Evolutionary conservation across 2,888 invertebrate species (phyloP).

Genomic region (Unio delphinus): DNA sequence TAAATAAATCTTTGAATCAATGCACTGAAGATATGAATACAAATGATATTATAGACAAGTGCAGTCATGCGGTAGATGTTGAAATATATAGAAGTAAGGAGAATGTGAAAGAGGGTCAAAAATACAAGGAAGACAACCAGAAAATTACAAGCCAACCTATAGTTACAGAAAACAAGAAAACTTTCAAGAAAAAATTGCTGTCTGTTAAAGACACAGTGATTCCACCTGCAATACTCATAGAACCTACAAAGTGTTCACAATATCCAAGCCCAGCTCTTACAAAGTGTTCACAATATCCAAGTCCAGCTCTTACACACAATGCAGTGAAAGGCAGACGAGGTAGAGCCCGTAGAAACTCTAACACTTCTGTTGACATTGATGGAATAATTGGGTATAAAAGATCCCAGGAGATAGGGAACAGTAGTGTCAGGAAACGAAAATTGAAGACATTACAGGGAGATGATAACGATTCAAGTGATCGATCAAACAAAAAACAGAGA

Average conservation of each 20-base stretch:
- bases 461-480: too few relatives aligned
- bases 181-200: constrained; percentile 42
- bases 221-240: constrained; percentile 38
- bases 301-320: not conserved
- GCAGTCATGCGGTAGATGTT: too few relatives aligned
- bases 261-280: constrained; percentile 15
- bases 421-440: constrained; percentile 2
- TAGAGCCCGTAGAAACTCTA: not conserved
- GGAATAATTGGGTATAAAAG: not conserved
- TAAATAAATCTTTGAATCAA: too few relatives aligned
- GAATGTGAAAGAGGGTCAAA: too few relatives aligned
- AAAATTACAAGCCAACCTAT: not conserved
- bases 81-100: too few relatives aligned
- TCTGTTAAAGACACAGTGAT: constrained; percentile 34
- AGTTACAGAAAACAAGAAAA: constrained; percentile 9
- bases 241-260: constrained; percentile 34
- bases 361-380: not conserved
- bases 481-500: too few relatives aligned
- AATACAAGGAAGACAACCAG: not conserved
- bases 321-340: too few relatives aligned
- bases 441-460: too few relatives aligned
- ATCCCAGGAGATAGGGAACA: not conserved
- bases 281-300: constrained; percentile 26
- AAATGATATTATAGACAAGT: too few relatives aligned
- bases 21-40: too few relatives aligned